phyloP scores from a whole-genome alignment of 2,797 vertebrate species.

The Hemitrygon akajei region DNA sequence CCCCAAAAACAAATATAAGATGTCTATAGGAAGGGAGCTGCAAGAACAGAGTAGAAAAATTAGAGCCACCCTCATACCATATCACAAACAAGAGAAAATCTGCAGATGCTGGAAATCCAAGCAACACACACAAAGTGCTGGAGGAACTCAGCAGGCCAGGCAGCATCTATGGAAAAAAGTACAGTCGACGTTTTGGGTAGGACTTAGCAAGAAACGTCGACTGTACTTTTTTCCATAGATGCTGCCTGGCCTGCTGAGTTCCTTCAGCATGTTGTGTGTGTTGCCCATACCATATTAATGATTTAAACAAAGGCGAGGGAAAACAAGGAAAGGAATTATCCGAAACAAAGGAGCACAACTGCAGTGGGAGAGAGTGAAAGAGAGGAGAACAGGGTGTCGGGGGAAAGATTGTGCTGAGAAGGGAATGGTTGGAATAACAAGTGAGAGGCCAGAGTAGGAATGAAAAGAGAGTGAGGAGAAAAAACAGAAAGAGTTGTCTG shows the following conservation, averaged over 20 bases:
- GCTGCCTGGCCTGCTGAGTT: no score
- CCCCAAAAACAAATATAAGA: not conserved
- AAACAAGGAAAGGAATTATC: not conserved
- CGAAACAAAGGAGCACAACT: no score
- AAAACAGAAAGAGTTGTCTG: not conserved
- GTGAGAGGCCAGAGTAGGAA: not conserved
- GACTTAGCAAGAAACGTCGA: no score
- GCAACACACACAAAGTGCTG: no score
- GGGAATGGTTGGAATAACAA: not conserved
- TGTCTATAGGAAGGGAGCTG: not conserved
- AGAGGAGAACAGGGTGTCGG: not conserved
- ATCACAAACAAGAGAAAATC: not conserved
- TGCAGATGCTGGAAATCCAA: no score
- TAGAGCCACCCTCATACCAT: not conserved
- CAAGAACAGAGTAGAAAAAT: not conserved
- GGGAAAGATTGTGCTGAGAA: not conserved
- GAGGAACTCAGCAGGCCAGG: no score
- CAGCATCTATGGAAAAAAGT: no score
- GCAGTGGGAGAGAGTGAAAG: slow-evolving; percentile 18
- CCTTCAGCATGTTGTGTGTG: no score
- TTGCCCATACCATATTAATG: no score
- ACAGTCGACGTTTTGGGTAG: no score
- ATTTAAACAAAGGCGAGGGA: not conserved
- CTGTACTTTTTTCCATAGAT: no score
- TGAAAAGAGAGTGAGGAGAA: not conserved